Conservation (phyloP, 2,888 invertebrate species). For the Drosophila demipolita region DNA sequence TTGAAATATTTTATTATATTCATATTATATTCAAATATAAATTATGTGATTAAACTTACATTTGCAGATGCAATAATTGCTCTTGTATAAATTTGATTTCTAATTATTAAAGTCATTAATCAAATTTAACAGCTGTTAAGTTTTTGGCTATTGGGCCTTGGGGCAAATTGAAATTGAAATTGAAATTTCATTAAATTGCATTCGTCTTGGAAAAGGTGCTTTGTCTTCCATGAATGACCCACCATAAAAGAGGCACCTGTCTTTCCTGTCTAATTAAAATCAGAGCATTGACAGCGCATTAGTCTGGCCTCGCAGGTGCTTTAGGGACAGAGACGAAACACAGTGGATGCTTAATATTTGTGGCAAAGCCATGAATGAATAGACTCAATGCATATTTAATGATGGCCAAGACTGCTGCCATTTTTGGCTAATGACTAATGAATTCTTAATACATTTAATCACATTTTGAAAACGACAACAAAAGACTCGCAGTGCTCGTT, state of each 20-base stretch:
- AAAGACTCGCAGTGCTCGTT: slow-evolving; percentile 20
- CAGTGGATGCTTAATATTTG: slow-evolving; percentile 6
- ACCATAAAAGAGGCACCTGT: slow-evolving; percentile 3
- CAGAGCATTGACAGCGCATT: slow-evolving; percentile 37
- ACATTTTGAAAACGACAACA: slow-evolving; percentile 35
- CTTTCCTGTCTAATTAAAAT: slow-evolving; percentile 35
- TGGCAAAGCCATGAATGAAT: slow-evolving; percentile 45
- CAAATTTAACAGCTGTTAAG: not conserved
- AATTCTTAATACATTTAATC: slow-evolving; percentile 74
- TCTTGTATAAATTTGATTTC: not conserved
- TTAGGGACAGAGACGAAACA: not conserved
- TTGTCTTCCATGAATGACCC: slow-evolving; percentile 11
- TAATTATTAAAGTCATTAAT: not conserved
- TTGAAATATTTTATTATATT: not conserved
- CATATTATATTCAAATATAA: not conserved
- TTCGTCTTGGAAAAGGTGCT: not conserved
- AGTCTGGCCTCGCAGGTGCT: slow-evolving; percentile 28
- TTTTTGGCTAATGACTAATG: slow-evolving; percentile 56
- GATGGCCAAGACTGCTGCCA: slow-evolving; percentile 27
- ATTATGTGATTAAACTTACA: not conserved
- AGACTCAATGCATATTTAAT: slow-evolving; percentile 74
- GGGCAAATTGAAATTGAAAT: slow-evolving; percentile 12
- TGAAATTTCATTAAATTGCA: slow-evolving; percentile 23
- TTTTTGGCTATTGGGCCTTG: not conserved
- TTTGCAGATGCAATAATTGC: not conserved